phyloP scores from a whole-genome alignment of 1,140 invertebrate genomes.

The Panulirus ornatus region DNA sequence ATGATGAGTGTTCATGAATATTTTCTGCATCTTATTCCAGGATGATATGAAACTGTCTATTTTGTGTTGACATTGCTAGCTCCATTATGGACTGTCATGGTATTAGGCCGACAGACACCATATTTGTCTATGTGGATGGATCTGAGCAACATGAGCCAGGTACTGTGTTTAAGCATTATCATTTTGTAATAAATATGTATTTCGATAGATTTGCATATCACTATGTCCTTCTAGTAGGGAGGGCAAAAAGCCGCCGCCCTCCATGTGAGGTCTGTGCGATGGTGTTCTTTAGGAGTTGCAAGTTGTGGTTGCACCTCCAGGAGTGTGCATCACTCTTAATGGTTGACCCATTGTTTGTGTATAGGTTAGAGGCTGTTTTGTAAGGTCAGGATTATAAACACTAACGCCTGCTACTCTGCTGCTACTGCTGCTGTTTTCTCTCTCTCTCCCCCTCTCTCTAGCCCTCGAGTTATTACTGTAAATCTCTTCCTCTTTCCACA shows the following conservation, averaged over 20 bases:
- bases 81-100: slow-evolving; percentile 64
- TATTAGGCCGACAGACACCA: slow-evolving; percentile 65
- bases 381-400: slow-evolving; percentile 72
- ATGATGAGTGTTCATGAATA: slow-evolving; percentile 71
- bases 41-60: slow-evolving; percentile 71
- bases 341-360: slow-evolving; percentile 70
- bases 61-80: slow-evolving; percentile 72
- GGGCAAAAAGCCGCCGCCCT: slow-evolving; percentile 49
- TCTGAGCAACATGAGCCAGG: slow-evolving; percentile 73
- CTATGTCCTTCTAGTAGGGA: slow-evolving; percentile 68
- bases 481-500: slow-evolving; percentile 53
- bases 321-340: slow-evolving; percentile 57
- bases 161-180: slow-evolving; percentile 76
- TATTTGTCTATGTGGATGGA: slow-evolving; percentile 74
- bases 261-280: slow-evolving; percentile 57
- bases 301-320: slow-evolving; percentile 58
- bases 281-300: slow-evolving; percentile 55
- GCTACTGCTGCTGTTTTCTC: slow-evolving; percentile 70
- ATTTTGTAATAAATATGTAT: slow-evolving; percentile 76
- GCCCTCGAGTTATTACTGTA: slow-evolving; percentile 57
- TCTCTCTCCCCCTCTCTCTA: slow-evolving; percentile 46
- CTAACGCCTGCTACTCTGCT: slow-evolving; percentile 70
- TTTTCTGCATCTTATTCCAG: slow-evolving; percentile 70
- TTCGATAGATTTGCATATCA: slow-evolving; percentile 75
- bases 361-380: slow-evolving; percentile 70